Percentiles rank a stretch among this genome's conserved stretches.
Evolutionary conservation across 2,797 vertebrate species (phyloP).

Genomic region (Platyrinchus mystaceus): DNA sequence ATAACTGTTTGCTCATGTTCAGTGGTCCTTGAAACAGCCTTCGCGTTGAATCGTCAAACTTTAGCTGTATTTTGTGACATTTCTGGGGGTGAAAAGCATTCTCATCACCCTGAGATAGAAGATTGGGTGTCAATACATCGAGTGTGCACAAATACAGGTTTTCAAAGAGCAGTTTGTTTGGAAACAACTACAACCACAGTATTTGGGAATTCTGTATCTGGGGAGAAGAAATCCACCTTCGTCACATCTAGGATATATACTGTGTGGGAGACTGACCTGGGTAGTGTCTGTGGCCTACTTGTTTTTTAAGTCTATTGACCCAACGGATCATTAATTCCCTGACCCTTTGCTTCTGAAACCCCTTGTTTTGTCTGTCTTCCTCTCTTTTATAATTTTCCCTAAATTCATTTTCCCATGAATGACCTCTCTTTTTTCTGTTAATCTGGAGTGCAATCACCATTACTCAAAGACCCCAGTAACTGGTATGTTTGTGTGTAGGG

Average conservation of each 20-base stretch:
- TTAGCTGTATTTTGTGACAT: not conserved
- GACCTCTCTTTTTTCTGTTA: not conserved
- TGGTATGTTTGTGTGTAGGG: not conserved
- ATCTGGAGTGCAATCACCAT: not conserved
- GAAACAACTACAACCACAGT: not conserved
- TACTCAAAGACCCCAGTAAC: not conserved
- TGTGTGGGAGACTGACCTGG: not conserved
- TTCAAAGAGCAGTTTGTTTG: not conserved
- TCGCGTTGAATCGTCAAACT: not conserved
- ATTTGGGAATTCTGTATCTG: not conserved
- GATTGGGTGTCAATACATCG: not conserved
- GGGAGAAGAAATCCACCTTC: not conserved
- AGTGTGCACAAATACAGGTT: not conserved
- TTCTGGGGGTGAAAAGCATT: not conserved
- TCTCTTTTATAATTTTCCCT: not conserved
- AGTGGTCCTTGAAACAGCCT: not conserved
- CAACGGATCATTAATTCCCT: not conserved
- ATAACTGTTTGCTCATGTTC: not conserved
- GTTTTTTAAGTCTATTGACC: not conserved
- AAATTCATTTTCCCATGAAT: not conserved
- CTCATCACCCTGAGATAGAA: not conserved
- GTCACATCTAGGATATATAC: not conserved
- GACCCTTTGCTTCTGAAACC: not conserved
- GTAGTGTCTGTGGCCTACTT: not conserved
- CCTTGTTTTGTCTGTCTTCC: not conserved